Evolutionary conservation across 2,797 vertebrate species (phyloP).

Genomic region (Megalops cyprinoides): DNA sequence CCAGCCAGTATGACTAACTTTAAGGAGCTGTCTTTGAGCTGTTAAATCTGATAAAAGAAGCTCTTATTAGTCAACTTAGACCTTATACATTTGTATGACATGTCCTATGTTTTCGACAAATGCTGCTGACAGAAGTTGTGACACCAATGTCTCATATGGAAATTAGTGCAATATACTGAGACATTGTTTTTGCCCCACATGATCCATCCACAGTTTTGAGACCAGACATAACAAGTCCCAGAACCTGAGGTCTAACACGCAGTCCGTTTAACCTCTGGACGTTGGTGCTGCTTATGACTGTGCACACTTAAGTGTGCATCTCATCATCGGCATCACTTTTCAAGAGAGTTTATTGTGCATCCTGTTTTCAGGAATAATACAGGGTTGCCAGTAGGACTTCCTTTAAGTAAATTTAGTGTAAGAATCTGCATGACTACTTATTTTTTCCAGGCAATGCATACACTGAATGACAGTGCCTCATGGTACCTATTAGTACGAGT

Average conservation of each 20-base stretch:
- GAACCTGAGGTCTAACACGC: background rate
- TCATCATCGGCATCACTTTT: background rate
- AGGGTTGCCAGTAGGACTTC: constrained; percentile 18
- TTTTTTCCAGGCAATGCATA: constrained; percentile 6
- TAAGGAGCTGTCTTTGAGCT: too few relatives aligned
- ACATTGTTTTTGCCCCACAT: too few relatives aligned
- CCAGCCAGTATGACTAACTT: too few relatives aligned
- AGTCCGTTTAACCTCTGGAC: constrained; percentile 2
- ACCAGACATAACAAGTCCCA: background rate
- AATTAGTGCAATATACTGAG: too few relatives aligned
- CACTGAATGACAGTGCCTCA: constrained; percentile 7
- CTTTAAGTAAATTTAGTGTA: constrained; percentile 13
- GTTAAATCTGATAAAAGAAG: too few relatives aligned
- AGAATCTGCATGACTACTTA: constrained; percentile 15
- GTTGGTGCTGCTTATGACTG: constrained; percentile 1
- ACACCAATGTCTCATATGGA: too few relatives aligned
- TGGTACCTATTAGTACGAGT: background rate
- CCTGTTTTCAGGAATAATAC: constrained; percentile 32
- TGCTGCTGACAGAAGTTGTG: too few relatives aligned
- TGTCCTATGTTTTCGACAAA: too few relatives aligned
- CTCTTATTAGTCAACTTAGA: too few relatives aligned
- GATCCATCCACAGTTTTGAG: too few relatives aligned
- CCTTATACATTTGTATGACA: too few relatives aligned
- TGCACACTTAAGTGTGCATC: background rate
- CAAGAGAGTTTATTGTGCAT: constrained; percentile 11